Evolutionary conservation across 2,888 invertebrate genomes (phyloP).

Genomic region (Siphonodentalium dalli): DNA sequence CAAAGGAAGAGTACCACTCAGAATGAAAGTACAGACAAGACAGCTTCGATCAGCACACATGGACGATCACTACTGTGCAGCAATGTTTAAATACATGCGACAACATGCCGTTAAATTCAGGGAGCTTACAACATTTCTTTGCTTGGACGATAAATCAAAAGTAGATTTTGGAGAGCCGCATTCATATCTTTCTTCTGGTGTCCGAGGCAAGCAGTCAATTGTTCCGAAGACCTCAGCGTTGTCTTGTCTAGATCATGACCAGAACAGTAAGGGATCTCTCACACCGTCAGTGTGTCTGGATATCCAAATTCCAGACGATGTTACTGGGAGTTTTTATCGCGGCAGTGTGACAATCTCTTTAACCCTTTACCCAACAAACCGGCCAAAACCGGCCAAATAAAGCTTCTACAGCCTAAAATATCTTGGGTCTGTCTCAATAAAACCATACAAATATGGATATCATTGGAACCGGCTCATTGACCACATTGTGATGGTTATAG

Average conservation of each 20-base stretch:
- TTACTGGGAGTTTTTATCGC: constrained; percentile 22
- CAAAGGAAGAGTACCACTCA: constrained; percentile 2
- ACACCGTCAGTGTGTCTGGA: constrained; percentile 31
- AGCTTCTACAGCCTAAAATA: too few relatives aligned
- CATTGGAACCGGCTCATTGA: too few relatives aligned
- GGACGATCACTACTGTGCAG: constrained; percentile 14
- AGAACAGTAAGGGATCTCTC: constrained; percentile 24
- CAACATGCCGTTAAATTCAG: constrained; percentile 2
- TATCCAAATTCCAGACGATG: constrained; percentile 25
- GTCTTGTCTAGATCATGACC: constrained; percentile 29
- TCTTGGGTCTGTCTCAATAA: too few relatives aligned
- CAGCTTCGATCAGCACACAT: constrained; percentile 10
- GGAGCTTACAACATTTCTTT: constrained; percentile 19
- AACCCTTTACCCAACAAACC: too few relatives aligned
- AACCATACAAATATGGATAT: too few relatives aligned
- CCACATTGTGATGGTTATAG: too few relatives aligned
- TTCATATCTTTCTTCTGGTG: constrained; percentile 14
- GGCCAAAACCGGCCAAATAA: too few relatives aligned
- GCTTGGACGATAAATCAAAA: constrained; percentile 30
- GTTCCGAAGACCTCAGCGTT: constrained; percentile 14
- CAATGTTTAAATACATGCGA: constrained; percentile 15
- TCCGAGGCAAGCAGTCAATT: constrained; percentile 30
- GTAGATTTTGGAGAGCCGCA: constrained; percentile 31
- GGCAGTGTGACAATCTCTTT: constrained; percentile 23
- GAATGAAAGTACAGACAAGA: constrained; percentile 9